A percentile compares a stretch with the other conserved stretches of the same genome.
Conservation (phyloP, 2,113 vertebrate genomes). For the Semnornis frantzii region DNA sequence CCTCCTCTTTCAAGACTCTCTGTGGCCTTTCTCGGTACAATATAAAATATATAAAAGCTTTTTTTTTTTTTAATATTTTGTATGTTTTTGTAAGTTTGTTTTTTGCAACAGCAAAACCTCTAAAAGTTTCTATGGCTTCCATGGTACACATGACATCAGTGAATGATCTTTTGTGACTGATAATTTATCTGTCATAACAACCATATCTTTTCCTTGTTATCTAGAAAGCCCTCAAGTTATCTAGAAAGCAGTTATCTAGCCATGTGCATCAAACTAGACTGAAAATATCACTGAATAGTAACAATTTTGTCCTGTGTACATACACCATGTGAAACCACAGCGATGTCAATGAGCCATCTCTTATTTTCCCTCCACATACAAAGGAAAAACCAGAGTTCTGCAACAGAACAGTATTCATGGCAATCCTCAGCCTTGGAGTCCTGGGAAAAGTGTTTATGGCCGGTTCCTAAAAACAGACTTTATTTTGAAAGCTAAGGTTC, state of each 20-base stretch:
- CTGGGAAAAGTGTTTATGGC: neutral
- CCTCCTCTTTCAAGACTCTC: neutral
- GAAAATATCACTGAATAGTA: neutral
- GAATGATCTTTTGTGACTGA: neutral
- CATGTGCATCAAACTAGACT: neutral
- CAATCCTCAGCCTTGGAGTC: neutral
- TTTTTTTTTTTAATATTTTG: neutral
- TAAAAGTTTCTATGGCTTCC: neutral
- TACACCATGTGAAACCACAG: fast-evolving
- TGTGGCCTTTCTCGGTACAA: neutral
- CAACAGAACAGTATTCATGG: neutral
- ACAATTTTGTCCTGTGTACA: neutral
- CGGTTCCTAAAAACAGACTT: neutral
- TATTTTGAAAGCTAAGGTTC: neutral
- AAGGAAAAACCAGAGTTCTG: neutral
- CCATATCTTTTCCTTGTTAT: neutral
- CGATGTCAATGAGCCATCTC: neutral
- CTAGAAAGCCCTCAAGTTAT: neutral
- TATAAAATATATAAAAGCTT: no score
- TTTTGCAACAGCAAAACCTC: neutral
- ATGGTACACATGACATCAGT: neutral
- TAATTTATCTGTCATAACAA: neutral
- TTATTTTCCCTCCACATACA: neutral
- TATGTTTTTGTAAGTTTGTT: neutral
- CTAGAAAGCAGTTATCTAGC: neutral